phyloP scores from a whole-genome alignment of 2,888 invertebrate genomes.

The Thecophora atra region DNA sequence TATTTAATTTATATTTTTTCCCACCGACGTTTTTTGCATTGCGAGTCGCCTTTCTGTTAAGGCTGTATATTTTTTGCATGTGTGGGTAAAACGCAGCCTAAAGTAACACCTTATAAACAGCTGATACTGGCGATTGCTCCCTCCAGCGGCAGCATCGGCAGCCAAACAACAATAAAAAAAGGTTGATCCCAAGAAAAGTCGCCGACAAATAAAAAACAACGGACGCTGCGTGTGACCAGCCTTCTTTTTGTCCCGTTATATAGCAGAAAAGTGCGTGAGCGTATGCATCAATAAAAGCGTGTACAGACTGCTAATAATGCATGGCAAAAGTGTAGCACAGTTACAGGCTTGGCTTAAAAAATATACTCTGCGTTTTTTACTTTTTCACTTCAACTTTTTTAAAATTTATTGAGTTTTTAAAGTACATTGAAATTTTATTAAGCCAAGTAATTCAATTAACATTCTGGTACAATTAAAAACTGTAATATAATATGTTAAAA shows the following conservation, averaged over 20 bases:
- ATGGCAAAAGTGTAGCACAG: not conserved
- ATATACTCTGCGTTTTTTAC: no score
- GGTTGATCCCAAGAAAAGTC: constrained; percentile 8
- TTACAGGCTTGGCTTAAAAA: no score
- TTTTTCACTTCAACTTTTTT: no score
- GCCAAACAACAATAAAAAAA: not conserved
- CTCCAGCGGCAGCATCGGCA: not conserved
- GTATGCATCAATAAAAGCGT: not conserved
- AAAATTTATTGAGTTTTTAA: no score
- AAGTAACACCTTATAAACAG: not conserved
- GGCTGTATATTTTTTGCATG: constrained; percentile 18
- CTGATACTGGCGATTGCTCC: not conserved
- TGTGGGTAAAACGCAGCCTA: not conserved
- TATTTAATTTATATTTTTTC: not conserved
- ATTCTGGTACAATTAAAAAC: not conserved
- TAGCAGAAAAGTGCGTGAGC: constrained; percentile 17
- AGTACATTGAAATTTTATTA: no score
- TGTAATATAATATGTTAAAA: no score
- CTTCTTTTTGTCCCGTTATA: constrained; percentile 42
- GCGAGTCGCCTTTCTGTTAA: not conserved
- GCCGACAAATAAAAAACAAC: constrained; percentile 56
- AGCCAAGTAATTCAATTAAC: no score
- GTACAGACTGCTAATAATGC: not conserved
- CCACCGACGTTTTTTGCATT: not conserved
- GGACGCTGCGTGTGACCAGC: constrained; percentile 41